These are phyloP conservation scores for Apis florea DNA, from an alignment of 1,140 invertebrate genomes.

Conservation along the genomic window DNA sequence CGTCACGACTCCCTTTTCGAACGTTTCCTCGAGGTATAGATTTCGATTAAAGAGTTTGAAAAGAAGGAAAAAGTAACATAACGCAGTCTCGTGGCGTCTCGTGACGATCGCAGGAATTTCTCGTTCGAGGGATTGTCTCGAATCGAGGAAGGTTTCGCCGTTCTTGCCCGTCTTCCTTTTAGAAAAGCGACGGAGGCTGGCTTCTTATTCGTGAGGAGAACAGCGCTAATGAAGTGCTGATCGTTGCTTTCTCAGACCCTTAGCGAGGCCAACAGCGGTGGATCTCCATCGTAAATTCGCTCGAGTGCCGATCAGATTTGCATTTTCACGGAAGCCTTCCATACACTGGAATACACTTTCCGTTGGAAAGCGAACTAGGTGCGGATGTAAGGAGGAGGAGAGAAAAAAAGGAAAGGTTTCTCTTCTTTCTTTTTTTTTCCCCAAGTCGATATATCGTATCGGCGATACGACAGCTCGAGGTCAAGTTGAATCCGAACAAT, in stretches of 20 bases:
- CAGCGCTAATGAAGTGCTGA: slow-evolving; percentile 11
- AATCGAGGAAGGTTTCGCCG: not conserved
- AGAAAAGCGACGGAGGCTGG: not conserved
- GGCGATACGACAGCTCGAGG: no score
- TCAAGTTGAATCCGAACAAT: no score
- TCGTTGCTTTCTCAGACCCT: slow-evolving; percentile 11
- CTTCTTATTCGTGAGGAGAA: not conserved
- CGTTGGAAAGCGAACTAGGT: no score
- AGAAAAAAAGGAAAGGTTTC: no score
- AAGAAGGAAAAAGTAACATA: no score
- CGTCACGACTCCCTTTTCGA: not conserved
- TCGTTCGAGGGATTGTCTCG: not conserved
- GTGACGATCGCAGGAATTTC: not conserved
- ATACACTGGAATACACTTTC: not conserved
- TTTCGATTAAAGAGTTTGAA: no score
- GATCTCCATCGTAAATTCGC: not conserved
- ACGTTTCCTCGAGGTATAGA: no score
- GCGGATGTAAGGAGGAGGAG: not conserved
- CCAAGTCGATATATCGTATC: no score
- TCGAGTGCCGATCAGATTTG: not conserved
- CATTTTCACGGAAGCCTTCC: not conserved
- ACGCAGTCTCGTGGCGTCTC: no score
- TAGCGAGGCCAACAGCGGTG: not conserved
- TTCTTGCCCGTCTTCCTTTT: not conserved
- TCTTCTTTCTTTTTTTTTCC: no score